Evolutionary conservation across 2,888 invertebrate species (phyloP).

Genomic region (Melanchra persicariae): DNA sequence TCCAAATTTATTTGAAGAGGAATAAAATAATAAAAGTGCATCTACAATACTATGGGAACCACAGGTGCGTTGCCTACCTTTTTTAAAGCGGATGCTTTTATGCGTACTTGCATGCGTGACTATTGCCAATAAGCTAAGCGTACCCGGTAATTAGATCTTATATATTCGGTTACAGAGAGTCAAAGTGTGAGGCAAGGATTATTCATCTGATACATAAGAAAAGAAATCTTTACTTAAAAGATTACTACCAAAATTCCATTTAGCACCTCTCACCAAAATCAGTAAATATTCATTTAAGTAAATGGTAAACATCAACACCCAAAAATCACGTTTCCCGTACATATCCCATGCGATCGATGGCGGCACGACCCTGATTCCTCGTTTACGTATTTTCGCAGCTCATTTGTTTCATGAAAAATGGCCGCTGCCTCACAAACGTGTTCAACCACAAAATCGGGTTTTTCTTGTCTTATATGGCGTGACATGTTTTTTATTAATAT

Average conservation of each 20-base stretch:
- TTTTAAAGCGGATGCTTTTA: no score
- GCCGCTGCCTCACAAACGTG: constrained; percentile 13
- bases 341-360: constrained; percentile 15
- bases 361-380: constrained; percentile 22
- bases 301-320: background rate
- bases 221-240: no score
- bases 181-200: no score
- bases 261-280: background rate
- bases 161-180: no score
- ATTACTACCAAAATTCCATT: background rate
- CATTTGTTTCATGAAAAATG: constrained; percentile 62
- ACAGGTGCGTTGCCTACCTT: no score
- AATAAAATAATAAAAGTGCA: no score
- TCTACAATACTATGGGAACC: no score
- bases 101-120: no score
- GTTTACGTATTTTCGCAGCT: constrained; percentile 48
- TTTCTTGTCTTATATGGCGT: constrained; percentile 31
- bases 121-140: no score
- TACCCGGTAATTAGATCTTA: no score
- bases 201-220: no score
- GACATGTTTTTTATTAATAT: constrained; percentile 54
- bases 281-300: background rate
- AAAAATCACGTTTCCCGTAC: background rate
- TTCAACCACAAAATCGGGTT: constrained; percentile 48
- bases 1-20: no score